Conservation (phyloP, 1,140 invertebrate species). For the Psix sp. region DNA sequence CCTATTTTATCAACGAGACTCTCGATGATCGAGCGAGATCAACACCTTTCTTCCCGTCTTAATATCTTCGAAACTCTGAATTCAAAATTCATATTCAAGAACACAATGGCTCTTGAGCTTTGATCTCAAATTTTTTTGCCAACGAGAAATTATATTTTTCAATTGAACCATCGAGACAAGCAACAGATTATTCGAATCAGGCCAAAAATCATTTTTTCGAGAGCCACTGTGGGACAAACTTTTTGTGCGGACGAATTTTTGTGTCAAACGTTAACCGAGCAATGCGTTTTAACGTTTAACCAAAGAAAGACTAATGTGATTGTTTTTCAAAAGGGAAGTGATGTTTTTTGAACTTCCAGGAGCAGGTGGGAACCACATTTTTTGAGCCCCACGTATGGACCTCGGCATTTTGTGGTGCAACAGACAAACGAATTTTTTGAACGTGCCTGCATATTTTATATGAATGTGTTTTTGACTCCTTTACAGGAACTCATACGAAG, state of each 20-base stretch:
- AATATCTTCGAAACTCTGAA: slow-evolving; percentile 10
- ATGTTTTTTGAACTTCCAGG: slow-evolving; percentile 78
- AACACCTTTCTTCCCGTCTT: slow-evolving; percentile 48
- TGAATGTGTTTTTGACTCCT: slow-evolving; percentile 78
- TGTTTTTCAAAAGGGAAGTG: slow-evolving; percentile 78
- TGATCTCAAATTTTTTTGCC: slow-evolving; percentile 1
- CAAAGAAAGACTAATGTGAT: slow-evolving; percentile 71
- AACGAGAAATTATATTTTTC: slow-evolving; percentile 3
- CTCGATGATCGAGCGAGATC: slow-evolving; percentile 60
- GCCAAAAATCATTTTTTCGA: slow-evolving; percentile 13
- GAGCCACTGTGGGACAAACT: slow-evolving; percentile 46
- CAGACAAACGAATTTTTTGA: slow-evolving; percentile 75
- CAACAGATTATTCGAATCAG: not conserved
- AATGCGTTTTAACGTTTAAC: slow-evolving; percentile 57
- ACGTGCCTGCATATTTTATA: slow-evolving; percentile 77
- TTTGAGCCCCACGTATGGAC: slow-evolving; percentile 77
- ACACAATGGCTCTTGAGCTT: slow-evolving; percentile 35
- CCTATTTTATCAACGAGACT: slow-evolving; percentile 72
- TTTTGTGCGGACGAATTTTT: slow-evolving; percentile 55
- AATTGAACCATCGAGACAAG: not conserved
- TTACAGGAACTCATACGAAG: slow-evolving; percentile 76
- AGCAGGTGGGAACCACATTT: slow-evolving; percentile 78
- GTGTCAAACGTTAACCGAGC: slow-evolving; percentile 44
- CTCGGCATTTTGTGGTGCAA: slow-evolving; percentile 77
- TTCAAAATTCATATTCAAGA: slow-evolving; percentile 4